phyloP scores from a whole-genome alignment of 1,140 invertebrate species.

The Pseudomyrmex gracilis region DNA sequence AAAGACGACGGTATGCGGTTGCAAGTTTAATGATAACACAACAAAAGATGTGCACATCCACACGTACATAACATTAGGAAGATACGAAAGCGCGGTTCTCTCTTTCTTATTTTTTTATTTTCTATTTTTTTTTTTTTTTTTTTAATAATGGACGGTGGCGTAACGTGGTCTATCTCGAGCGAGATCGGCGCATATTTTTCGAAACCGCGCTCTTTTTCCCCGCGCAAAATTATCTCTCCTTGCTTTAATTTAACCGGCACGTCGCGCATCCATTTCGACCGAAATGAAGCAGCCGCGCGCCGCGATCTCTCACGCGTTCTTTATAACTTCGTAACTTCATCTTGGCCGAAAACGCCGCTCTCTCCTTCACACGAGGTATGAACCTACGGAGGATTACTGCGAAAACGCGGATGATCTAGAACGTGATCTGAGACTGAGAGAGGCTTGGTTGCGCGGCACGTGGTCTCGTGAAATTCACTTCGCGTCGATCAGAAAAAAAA shows the following conservation, averaged over 20 bases:
- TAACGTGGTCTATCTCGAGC: not conserved
- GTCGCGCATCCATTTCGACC: conserved; percentile 20
- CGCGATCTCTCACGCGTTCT: not conserved
- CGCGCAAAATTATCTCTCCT: conserved; percentile 29
- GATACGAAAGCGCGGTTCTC: not conserved
- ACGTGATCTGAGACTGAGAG: conserved; percentile 25
- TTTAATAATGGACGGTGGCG: not conserved
- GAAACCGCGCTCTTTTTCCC: not conserved
- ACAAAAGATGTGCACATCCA: conserved; percentile 23
- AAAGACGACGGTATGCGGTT: conserved; percentile 25
- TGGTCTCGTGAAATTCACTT: not conserved
- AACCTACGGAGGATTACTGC: not conserved
- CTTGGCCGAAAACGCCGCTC: not conserved
- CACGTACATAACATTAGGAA: conserved; percentile 1
- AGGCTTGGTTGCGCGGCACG: too few relatives aligned
- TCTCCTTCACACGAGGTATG: not conserved
- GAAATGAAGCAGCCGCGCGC: conserved; percentile 1
- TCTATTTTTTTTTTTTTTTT: not conserved
- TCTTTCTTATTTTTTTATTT: too few relatives aligned
- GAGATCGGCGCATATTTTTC: conserved; percentile 16
- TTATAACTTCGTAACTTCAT: conserved; percentile 34
- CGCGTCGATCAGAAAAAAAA: too few relatives aligned
- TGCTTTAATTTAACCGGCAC: conserved; percentile 38
- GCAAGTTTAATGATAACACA: conserved; percentile 54
- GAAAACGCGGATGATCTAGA: conserved; percentile 20